Conservation (phyloP, 2,888 invertebrate species). For the Lamproptera curius region DNA sequence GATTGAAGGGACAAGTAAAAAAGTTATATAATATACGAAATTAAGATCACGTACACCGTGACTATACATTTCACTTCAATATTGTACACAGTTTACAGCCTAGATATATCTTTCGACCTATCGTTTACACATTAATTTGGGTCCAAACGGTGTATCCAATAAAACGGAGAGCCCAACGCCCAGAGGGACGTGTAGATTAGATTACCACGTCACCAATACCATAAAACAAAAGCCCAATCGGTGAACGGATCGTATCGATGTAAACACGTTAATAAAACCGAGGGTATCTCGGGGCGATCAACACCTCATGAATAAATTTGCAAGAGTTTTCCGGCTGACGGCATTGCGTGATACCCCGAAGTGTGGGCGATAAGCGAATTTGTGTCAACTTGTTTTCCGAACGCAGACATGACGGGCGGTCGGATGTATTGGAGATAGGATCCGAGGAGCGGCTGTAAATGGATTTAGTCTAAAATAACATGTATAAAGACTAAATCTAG, state of each 20-base stretch:
- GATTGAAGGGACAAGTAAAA: too few relatives aligned
- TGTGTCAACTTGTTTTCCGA: conserved; percentile 13
- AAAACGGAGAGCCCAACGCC: background rate
- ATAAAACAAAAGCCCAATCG: conserved; percentile 17
- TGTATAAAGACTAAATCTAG: too few relatives aligned
- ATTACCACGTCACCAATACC: conserved; percentile 4
- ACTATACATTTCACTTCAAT: too few relatives aligned
- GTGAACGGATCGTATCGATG: conserved; percentile 10
- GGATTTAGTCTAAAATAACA: too few relatives aligned
- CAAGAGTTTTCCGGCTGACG: conserved; percentile 33
- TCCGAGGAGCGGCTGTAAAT: background rate
- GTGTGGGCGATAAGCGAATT: conserved; percentile 17
- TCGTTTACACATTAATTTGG: too few relatives aligned
- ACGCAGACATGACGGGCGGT: conserved; percentile 4
- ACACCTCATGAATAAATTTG: conserved; percentile 49
- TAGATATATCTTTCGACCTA: too few relatives aligned
- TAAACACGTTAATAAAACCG: conserved; percentile 43
- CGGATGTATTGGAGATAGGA: background rate
- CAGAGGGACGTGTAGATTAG: background rate
- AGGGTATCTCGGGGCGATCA: conserved; percentile 41
- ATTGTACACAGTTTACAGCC: too few relatives aligned
- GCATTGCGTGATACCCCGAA: conserved; percentile 21
- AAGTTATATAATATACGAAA: too few relatives aligned
- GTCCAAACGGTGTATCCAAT: background rate
- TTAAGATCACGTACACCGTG: too few relatives aligned